Evolutionary conservation across 1,140 invertebrate genomes (phyloP), one percentile per base, ranked within the genome.

Genomic region (Parapsyche elsis): DNA sequence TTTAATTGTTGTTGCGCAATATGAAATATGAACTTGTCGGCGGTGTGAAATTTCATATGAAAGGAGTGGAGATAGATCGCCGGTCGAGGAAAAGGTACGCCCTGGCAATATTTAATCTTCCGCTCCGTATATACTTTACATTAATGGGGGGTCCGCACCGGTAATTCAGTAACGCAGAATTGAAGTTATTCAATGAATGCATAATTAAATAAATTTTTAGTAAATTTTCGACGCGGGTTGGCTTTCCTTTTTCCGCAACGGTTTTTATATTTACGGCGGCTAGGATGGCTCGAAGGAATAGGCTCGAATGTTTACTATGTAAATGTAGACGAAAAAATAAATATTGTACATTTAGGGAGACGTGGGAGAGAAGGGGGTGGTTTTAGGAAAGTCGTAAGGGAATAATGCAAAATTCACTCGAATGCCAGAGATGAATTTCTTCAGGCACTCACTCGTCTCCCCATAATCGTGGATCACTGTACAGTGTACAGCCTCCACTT

Each of bases 371-470:
- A n/a, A n/a, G n/a, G n/a, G n/a, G n/a, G n/a, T n/a, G 30, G 1
- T 38, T 38, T 38, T 38, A 38, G 30, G 30, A 38, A 38, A 38
- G 2, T 38, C 30, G 30, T 38, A 38, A 7, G 30, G 30, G 30
- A 38, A 38, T 38, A 38, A 38, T 38, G 30, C 30, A 38, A 38
- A 38, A 38, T 38, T 38, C 30, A 38, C 30, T 53, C 49, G 49
- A 53, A 53, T 53, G 16, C 12, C 24, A 26, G 24, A 67, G 64
- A 67, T 67, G 64, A 67, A 67, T 67, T 67, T 61, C 24, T 53
- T 53, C 16, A 53, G 16, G 49, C 10, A 53, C 30, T 38, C 30
- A 23, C 23, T 12, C 64, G n/a, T 67, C 64, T 67, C 23, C 21
- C 9, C 64, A 30, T 67, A 67, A 67, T 67, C 64, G 64, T 23